Evolutionary conservation across 2,888 invertebrate species (phyloP), one percentile per base, ranked within the genome.

Genomic region (Platynereis dumerilii): DNA sequence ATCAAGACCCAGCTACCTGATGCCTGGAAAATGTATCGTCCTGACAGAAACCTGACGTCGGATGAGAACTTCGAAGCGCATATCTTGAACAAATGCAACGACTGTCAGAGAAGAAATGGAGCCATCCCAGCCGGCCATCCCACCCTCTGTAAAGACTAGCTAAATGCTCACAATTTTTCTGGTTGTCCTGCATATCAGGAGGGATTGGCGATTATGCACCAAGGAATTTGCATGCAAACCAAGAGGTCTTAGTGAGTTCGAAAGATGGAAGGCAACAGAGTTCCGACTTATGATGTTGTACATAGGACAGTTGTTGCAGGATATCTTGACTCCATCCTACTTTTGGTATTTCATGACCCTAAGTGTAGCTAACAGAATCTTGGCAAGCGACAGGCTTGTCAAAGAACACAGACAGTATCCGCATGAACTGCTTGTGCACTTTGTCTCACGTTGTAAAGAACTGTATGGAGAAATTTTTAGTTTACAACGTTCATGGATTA

Each of bases 231-330:
- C 52, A 55, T 5, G 55, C 7, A 55, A 27, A 55, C 55, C n/a
- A 26, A 24, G 55, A 26, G 28, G 24, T 10, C 27, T 55, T 22
- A 7, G 10, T 22, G 55, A 55, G n/a, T 7, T 55, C 7, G 55
- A 55, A 7, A 55, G 55, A 10, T 55, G 55, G 55, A 55, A 55
- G 28, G 24, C 55, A 17, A 55, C 55, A 24, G 55, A 55, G 27
- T 24, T 26, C 5, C 24, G 55, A 22, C 55, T 15, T 5, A 24
- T 55, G 3, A 5, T 55, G 7, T 17, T 55, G n/a, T 55, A 55
- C 26, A 55, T 26, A 10, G 65, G 60, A 27, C 58, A 60, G 28
- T 61, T 66, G 15, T 44, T 66, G 34, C 61, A 58, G 20, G 58
- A 22, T 5, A 27, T 62, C 2, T 45, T 62, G 26, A 12, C 5